Base-by-base conservation (phyloP, 2,113 vertebrate species). In the Aspidoscelis tigris region DNA sequence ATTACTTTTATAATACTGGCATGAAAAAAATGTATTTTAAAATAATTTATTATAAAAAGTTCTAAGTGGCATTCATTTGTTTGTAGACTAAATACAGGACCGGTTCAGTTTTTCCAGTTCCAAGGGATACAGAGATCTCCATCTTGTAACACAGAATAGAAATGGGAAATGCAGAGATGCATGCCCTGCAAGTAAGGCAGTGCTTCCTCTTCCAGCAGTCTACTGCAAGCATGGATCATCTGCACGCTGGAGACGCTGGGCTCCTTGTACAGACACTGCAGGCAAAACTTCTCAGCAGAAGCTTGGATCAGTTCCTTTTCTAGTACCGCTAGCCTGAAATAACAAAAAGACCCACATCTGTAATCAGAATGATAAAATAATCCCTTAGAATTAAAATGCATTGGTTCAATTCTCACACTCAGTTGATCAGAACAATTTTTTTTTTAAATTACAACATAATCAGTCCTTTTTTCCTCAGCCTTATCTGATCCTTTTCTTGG, bases 71-170 rank as follows among this genome's bases (percentile, higher is more conserved):
- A 81, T 90, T 89, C 85, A 26, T 82, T 91, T 70, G 68, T 74
- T 90, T 86, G 87, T 89, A 89, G 85, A 93, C 83, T 90, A 93
- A 92, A 90, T 90, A 91, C 71, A 90, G 71, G 74, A 82, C 53
- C 79, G 1, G 66, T 91, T 97, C 95, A 97, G 86, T 90, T 93
- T 91, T 98, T 98, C 97, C 98, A 99, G 90, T 99, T 97, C 99
- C 99, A 99, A 61, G 99, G 99, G 83, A 99, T 96, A 88, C 97
- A 99, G 4, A 99, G 92, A 89, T 99, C 98, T 78, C 99, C 99
- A 5, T 99, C 99, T 90, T 99, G 98, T 95, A 98, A 96, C 55
- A 99, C 98, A 0, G 98, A 98, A 94, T 98, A 99, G 90, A 98
- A 99, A 73, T 98, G 97, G 0, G 98, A 99, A 6, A 99, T 68